Evolutionary conservation across 2,888 invertebrate species (phyloP).

Genomic region (Andrena camellia): DNA sequence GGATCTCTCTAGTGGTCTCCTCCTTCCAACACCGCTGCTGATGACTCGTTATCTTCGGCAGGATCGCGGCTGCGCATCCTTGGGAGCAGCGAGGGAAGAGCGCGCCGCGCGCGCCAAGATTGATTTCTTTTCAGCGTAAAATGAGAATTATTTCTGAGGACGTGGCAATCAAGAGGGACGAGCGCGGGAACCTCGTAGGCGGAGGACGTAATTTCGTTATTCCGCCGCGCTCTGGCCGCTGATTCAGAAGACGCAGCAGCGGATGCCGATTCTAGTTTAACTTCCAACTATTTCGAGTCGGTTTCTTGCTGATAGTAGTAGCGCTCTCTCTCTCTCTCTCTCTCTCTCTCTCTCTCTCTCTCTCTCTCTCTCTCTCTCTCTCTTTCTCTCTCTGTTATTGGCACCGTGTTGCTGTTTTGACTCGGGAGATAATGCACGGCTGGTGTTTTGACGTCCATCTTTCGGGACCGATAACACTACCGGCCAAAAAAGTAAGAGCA

Average conservation of each 20-base stretch:
- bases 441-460: too few species aligned
- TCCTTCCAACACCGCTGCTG: background rate
- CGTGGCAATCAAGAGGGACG: background rate
- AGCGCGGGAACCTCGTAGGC: conserved; percentile 7
- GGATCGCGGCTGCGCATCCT: background rate
- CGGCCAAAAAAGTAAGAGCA: too few species aligned
- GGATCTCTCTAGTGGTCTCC: background rate
- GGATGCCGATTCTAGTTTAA: background rate
- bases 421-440: too few species aligned
- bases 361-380: too few species aligned
- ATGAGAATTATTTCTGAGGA: background rate
- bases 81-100: background rate
- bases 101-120: background rate
- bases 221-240: background rate
- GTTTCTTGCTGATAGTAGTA: too few species aligned
- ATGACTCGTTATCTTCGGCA: conserved; percentile 12
- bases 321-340: too few species aligned
- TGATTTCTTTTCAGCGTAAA: conserved; percentile 5
- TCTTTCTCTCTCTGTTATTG: too few species aligned
- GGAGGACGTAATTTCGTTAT: conserved; percentile 6
- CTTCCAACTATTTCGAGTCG: too few species aligned
- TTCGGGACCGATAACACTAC: too few species aligned
- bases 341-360: too few species aligned
- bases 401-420: too few species aligned
- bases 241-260: background rate